phyloP scores from a whole-genome alignment of 2,797 vertebrate species.

The Peromyscus eremicus region DNA sequence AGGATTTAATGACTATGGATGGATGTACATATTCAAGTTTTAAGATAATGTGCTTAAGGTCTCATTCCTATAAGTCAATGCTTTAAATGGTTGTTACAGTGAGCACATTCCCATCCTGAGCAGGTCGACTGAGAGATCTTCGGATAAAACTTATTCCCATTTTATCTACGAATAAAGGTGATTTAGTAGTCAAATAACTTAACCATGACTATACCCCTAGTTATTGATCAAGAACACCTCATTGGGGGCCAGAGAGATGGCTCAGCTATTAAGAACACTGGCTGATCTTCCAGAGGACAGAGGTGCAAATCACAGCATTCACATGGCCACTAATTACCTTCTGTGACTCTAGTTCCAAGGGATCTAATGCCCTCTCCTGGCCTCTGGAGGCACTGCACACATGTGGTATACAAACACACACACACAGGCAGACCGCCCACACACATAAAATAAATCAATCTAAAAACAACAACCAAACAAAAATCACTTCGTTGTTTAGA shows the following conservation, averaged over 20 bases:
- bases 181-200: conserved; percentile 18
- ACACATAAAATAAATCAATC: background rate
- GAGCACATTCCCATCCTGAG: background rate
- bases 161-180: background rate
- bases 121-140: background rate
- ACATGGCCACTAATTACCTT: no score
- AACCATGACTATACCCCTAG: background rate
- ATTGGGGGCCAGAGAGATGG: no score
- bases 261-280: background rate
- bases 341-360: background rate
- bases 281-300: background rate
- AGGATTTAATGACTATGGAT: background rate
- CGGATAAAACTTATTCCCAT: conserved; percentile 36
- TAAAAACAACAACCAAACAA: background rate
- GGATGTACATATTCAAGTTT: background rate
- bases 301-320: background rate
- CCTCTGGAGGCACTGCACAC: background rate
- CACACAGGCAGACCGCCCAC: background rate
- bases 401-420: background rate
- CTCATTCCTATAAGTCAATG: background rate
- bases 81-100: background rate
- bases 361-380: background rate
- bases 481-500: background rate
- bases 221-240: background rate
- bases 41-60: background rate